phyloP scores from a whole-genome alignment of 30 jellyfish, hydroid and myxozoan species.

The Hydra vulgaris region DNA sequence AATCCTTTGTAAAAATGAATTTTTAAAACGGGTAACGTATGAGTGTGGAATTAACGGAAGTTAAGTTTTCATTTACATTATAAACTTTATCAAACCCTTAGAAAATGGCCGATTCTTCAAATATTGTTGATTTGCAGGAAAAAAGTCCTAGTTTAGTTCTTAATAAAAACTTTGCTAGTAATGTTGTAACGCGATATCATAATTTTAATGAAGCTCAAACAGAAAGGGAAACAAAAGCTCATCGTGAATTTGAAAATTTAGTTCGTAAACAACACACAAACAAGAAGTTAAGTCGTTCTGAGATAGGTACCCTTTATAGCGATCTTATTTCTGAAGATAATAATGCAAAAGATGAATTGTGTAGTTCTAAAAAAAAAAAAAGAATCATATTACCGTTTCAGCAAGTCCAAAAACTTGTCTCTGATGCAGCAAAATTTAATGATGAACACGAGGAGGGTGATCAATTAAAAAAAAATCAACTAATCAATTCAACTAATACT shows the following conservation, averaged over 20 bases:
- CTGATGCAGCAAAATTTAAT: constrained; percentile 17
- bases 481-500: not conserved
- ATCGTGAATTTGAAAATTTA: constrained; percentile 14
- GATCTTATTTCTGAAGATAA: not conserved
- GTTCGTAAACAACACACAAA: constrained; percentile 9
- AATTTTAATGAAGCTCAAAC: constrained; percentile 2
- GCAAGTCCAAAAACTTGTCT: constrained; percentile 13
- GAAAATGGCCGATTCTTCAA: not conserved
- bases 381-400: constrained; percentile 6
- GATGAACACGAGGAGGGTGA: not conserved
- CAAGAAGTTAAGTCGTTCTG: not conserved
- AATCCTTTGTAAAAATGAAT: too few species aligned
- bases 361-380: not conserved
- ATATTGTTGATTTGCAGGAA: not conserved
- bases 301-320: constrained; percentile 9
- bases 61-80: too few species aligned
- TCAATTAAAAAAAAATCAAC: not conserved
- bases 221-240: not conserved
- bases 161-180: constrained; percentile 11
- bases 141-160: not conserved
- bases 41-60: too few species aligned
- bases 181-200: constrained; percentile 4
- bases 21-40: too few species aligned
- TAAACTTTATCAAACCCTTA: too few species aligned
- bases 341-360: not conserved